Evolutionary conservation across 2,888 invertebrate species (phyloP), one percentile per base, ranked within the genome.

Genomic region (Marasmarcha lunaedactyla): DNA sequence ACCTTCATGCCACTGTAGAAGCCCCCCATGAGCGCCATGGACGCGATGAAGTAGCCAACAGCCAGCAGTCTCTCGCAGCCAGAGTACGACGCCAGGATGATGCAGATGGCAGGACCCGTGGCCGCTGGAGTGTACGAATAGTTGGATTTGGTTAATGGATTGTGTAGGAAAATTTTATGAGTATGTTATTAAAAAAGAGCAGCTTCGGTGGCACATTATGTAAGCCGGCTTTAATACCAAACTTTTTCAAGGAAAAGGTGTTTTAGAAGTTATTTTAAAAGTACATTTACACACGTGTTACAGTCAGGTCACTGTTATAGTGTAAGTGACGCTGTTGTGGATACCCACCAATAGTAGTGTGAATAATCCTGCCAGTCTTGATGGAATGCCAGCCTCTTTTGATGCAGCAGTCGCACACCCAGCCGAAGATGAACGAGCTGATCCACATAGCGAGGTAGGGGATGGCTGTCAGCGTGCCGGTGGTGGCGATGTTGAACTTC

Each of bases 361-460:
- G 89, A 42, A 88, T 69, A 54, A 89, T 90, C 46, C 90, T 76
- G 4, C 87, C 85, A 47, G 72, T 79, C 40, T 87, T 87, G 27
- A 87, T 81, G 0, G 79, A 76, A 58, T 90, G 77, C 63, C 86
- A 85, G 1, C 84, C 74, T 35, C 78, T 85, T 40, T 85, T 85
- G 13, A 91, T 87, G 48, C 90, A 69, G 58, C 86, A 86, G 58
- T 93, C 93, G 39, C 90, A 90, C 1, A 89, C 63, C 63, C 87
- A 88, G n/a, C 91, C 90, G 7, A 89, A 88, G 37, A 73, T 57
- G 51, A 89, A 85, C 1, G 89, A 88, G n/a, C 87, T 83, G 14
- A 89, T 59, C 88, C 89, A 89, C 87, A 90, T 89, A 2, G 87
- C 85, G 13, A 90, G 65, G 55, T 89, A 90, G 0, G 90, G 90